Base-by-base conservation (phyloP, 1,140 invertebrate genomes). In the Drosophila kikkawai region DNA sequence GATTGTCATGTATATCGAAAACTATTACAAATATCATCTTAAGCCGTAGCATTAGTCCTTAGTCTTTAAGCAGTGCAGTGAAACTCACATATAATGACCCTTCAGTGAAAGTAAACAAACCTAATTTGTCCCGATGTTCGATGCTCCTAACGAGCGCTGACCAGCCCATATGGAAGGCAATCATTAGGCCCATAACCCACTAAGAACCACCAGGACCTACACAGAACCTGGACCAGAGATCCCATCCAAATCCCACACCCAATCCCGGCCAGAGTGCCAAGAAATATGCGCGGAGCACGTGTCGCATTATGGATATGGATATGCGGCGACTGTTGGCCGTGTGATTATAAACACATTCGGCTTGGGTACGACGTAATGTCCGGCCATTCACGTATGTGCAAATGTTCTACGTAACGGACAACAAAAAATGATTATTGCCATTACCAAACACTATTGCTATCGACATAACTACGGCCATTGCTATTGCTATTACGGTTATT, bases 341-440 rank as follows among this genome's bases (percentile, higher is more conserved):
- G 75, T 76, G 86, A 88, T 88, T 91, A 90, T 88, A 88, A 85
- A 88, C 85, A 85, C 79, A 88, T 90, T 88, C 74, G 42, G 12
- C 22, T 50, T 32, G 15, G 48, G 19, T 53, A 34, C 53, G 47
- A 44, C 68, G 65, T 87, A 84, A 88, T 81, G 84, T 73, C 44
- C 66, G 51, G 66, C 60, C 85, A 79, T 88, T 79, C 80, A 85
- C 85, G 79, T 90, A 88, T 90, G 85, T 90, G 85, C 69, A 79
- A 84, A 84, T 91, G 81, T 75, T 55, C 76, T 80, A 64, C 70
- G 66, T 67, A 83, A 88, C 65, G 79, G 59, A 71, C 71, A 73
- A 45, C 79, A 87, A 87, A 87, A 79, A 80, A 80, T 74, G 77
- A 90, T 90, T 75, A 90, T 90, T 90, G 83, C 83, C 70, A 90